Base-by-base conservation (phyloP, 2,888 invertebrate genomes). In the Agrochola circellaris region DNA sequence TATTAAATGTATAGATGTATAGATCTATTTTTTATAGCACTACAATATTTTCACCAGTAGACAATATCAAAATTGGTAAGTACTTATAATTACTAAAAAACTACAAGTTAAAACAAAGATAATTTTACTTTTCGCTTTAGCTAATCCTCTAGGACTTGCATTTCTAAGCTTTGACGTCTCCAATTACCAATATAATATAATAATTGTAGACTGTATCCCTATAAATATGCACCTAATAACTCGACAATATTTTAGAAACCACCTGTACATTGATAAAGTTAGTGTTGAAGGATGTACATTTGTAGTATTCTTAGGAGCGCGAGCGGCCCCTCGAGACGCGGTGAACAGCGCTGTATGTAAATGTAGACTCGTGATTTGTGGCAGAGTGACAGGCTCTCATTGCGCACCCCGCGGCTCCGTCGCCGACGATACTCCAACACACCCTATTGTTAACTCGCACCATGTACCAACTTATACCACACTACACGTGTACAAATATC, bases 321-420 rank as follows among this genome's bases (percentile, higher is more conserved):
- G 70, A 77, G 78, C 66, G 73, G 75, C 88, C 84, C 81, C 87
- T 88, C 79, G 87, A 89, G 89, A 89, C 90, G 81, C 74, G 84
- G 86, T 84, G 87, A 84, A 83, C 79, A 79, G 81, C 71, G 77
- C 69, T 81, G 83, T 87, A 79, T 85, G 85, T 86, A 88, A 89
- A 88, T 87, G 87, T 87, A 88, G 89, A 89, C 91, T 93, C 81
- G 88, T 93, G 93, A 94, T 94, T 92, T 93, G 93, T 90, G 91
- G 90, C 77, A 89, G 91, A 94, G 93, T 93, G 93, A 93, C 93
- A 91, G 91, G 92, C 90, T 90, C 93, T 93, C 93, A 91, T 91
- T 90, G 92, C 92, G 85, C 84, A 80, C 88, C 90, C 90, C 82
- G 88, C 86, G 88, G 89, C 91, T 87, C 88, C 84, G 83, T 87